Evolutionary conservation across 2,797 vertebrate species (phyloP), one percentile per base, ranked within the genome.

Genomic region (Bothrops alternatus): DNA sequence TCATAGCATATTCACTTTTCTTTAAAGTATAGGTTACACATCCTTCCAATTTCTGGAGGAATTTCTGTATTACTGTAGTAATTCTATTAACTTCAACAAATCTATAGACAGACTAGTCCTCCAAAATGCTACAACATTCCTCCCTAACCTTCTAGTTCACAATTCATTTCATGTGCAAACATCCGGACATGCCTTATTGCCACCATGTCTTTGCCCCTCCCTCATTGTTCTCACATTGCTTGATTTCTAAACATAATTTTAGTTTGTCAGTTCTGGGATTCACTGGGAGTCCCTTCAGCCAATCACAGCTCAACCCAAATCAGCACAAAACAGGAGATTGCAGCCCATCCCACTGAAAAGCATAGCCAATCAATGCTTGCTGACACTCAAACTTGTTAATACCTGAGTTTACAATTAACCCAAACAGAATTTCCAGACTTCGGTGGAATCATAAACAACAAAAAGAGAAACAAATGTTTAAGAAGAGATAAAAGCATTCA

Each of bases 11-110:
- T 97, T 94, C 95, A 47, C 20, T 82, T 47, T 47, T 47, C 10
- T 82, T 47, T 5, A 82, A 82, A 82, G 73, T 82, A 47, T 78
- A 82, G 4, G 4, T 82, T 82, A 47, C 73, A 82, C 4, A 0
- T 91, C 92, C 93, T 94, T 96, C 96, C 97, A 96, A 95, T 91
- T 97, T 94, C 90, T 28, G 93, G 23, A 85, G 91, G 96, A 97
- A 96, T 97, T 95, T 93, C 95, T 88, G 14, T 37, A 58, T 95
- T 96, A 95, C 25, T 88, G 10, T 28, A 20, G 6, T 60, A 82
- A 50, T 13, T 56, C 16, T 11, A 88, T 28, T 50, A 69, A 88
- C 28, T 12, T 73, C 32, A 73, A 86, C 60, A 89, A 90, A 18
- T 42, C 14, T 69, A 69, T 69, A 20, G 6, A 53, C 13, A 20